Evolutionary conservation across 2,797 vertebrate species (phyloP).

Genomic region (Menidia menidia): DNA sequence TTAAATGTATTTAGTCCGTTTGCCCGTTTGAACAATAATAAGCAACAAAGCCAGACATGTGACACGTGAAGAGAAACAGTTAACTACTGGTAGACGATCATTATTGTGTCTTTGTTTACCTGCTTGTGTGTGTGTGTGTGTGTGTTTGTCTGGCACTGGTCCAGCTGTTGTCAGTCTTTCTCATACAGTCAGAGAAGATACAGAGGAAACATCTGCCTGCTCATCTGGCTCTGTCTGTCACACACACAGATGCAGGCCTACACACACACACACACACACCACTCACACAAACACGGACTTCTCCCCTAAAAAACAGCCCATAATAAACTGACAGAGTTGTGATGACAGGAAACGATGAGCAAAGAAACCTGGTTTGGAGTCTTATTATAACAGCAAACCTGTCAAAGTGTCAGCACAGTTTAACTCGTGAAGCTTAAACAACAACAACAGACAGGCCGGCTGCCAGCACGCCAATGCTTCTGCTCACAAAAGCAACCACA

Average conservation of each 20-base stretch:
- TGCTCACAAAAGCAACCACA: conserved; percentile 9
- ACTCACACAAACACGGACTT: conserved; percentile 15
- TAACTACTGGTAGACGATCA: conserved; percentile 1
- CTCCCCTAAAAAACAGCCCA: conserved; percentile 34
- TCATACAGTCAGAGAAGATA: conserved; percentile 70
- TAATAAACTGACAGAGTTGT: conserved; percentile 69
- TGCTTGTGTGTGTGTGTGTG: conserved; percentile 28
- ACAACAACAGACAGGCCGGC: conserved; percentile 53
- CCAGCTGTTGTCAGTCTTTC: conserved; percentile 80
- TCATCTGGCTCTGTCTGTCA: conserved; percentile 78
- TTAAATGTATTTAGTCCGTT: too few species aligned
- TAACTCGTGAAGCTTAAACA: conserved; percentile 66
- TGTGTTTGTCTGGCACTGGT: conserved; percentile 60
- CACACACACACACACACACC: conserved; percentile 32
- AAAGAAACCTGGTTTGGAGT: conserved; percentile 67
- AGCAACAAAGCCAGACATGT: not conserved
- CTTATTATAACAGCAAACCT: conserved; percentile 72
- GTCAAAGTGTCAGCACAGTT: conserved; percentile 75
- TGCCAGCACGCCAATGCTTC: conserved; percentile 46
- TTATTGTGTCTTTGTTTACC: conserved; percentile 6
- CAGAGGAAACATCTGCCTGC: conserved; percentile 76
- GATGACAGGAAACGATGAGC: conserved; percentile 69
- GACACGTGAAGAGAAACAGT: not conserved
- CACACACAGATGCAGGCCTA: conserved; percentile 21
- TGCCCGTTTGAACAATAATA: conserved; percentile 1